Evolutionary conservation across 2,797 vertebrate species (phyloP).

Genomic region (Pseudomugil tenellus): DNA sequence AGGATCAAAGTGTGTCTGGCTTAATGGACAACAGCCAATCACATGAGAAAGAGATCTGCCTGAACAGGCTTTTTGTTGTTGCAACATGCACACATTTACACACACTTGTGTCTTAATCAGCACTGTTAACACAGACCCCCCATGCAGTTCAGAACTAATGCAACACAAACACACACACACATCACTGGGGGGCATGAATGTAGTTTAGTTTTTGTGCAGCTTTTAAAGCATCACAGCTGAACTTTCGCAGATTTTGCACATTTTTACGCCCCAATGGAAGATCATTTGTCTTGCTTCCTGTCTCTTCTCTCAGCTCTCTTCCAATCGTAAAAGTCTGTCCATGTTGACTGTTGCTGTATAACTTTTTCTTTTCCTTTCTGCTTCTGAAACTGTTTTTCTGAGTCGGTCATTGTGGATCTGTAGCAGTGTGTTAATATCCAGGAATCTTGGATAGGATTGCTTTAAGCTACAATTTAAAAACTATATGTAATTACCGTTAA

Average conservation of each 20-base stretch:
- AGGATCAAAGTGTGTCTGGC: conserved; percentile 56
- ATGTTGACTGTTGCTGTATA: no score
- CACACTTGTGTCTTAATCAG: background rate
- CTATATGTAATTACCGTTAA: no score
- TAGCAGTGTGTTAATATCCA: no score
- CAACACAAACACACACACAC: conserved; percentile 13
- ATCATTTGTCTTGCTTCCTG: no score
- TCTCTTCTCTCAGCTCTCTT: no score
- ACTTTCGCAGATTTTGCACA: background rate
- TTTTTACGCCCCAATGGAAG: background rate
- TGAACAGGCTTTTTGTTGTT: conserved; percentile 24
- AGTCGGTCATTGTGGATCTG: no score
- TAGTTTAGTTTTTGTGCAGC: background rate
- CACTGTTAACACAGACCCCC: conserved; percentile 31
- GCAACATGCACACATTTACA: background rate
- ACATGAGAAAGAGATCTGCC: conserved; percentile 33
- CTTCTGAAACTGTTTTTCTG: no score
- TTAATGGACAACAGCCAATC: conserved; percentile 50
- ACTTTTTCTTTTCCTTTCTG: no score
- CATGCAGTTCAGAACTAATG: conserved; percentile 10
- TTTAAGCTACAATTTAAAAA: no score
- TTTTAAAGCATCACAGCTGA: no score
- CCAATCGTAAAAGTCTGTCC: no score
- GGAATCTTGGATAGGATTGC: no score
- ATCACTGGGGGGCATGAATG: background rate